These are phyloP conservation scores for Parascotia fuliginaria DNA, from an alignment of 2,888 invertebrate genomes.

Conservation along the genomic window DNA sequence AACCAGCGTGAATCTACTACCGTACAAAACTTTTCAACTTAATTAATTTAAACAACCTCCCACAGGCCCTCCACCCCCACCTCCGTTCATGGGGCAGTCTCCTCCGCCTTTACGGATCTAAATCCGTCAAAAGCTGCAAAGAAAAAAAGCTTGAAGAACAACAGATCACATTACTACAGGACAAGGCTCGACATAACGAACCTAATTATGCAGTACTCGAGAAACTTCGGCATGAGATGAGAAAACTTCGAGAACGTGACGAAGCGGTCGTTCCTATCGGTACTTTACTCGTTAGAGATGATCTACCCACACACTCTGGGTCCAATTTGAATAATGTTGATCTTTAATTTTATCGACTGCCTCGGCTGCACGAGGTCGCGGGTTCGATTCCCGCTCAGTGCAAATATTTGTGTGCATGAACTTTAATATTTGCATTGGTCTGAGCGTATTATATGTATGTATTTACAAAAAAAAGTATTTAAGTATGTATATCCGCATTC, in stretches of 20 bases:
- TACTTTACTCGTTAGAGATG: slow-evolving; percentile 75
- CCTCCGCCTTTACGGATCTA: slow-evolving; percentile 95
- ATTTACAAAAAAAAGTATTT: too few relatives aligned
- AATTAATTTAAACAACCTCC: neutral
- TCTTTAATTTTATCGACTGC: slow-evolving; percentile 80
- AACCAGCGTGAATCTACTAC: too few relatives aligned
- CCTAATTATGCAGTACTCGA: slow-evolving; percentile 96
- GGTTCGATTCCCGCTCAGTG: too few relatives aligned
- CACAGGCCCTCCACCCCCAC: slow-evolving; percentile 94
- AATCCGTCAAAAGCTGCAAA: slow-evolving; percentile 95
- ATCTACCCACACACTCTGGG: slow-evolving; percentile 89
- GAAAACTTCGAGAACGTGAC: slow-evolving; percentile 88
- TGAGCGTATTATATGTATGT: too few relatives aligned
- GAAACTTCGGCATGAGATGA: slow-evolving; percentile 94
- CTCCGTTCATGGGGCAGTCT: slow-evolving; percentile 98
- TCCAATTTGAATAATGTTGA: slow-evolving; percentile 93
- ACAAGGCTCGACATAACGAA: slow-evolving; percentile 94
- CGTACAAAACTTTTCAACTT: too few relatives aligned
- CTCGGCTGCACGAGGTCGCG: too few relatives aligned
- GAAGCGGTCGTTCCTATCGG: slow-evolving; percentile 87
- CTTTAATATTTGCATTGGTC: too few relatives aligned
- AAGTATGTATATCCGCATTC: too few relatives aligned
- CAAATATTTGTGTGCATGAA: too few relatives aligned
- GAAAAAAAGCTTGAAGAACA: slow-evolving; percentile 97
- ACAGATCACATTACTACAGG: slow-evolving; percentile 93